These are phyloP conservation scores for Coreoperca whiteheadi DNA, from an alignment of 2,113 vertebrate genomes.

Conservation along the genomic window DNA sequence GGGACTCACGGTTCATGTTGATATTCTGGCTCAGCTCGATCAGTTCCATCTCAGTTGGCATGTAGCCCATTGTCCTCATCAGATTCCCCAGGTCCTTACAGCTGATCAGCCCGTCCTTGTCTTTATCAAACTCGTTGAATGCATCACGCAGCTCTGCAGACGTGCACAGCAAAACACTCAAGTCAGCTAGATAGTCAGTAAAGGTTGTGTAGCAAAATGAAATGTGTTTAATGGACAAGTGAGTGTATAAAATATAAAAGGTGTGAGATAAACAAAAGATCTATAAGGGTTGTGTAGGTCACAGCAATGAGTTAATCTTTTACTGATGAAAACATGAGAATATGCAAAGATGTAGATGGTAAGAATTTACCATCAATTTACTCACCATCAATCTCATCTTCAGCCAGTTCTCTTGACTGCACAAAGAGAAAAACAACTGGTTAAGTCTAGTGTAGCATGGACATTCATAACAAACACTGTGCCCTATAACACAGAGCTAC, in stretches of 20 bases:
- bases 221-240: not conserved
- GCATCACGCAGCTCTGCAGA: slow-evolving; percentile 92
- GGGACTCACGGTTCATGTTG: slow-evolving; percentile 96
- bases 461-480: not conserved
- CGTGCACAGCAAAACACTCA: not conserved
- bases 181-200: not conserved
- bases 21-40: slow-evolving; percentile 96
- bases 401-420: slow-evolving; percentile 81
- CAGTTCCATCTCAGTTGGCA: slow-evolving; percentile 99
- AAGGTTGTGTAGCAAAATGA: not conserved
- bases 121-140: slow-evolving; percentile 97
- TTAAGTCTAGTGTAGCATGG: not conserved
- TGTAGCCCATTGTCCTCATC: slow-evolving; percentile 99
- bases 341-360: not conserved
- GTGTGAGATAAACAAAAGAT: not conserved
- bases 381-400: slow-evolving; percentile 87
- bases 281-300: not conserved
- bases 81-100: slow-evolving; percentile 97
- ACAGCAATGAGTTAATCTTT: not conserved
- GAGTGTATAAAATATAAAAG: not conserved
- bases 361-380: slow-evolving; percentile 14
- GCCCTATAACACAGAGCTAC: not conserved
- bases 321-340: not conserved
- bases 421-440: slow-evolving; percentile 15
- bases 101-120: slow-evolving; percentile 97